Evolutionary conservation across 2,797 vertebrate genomes (phyloP).

Genomic region (Epinephelus malabaricus): DNA sequence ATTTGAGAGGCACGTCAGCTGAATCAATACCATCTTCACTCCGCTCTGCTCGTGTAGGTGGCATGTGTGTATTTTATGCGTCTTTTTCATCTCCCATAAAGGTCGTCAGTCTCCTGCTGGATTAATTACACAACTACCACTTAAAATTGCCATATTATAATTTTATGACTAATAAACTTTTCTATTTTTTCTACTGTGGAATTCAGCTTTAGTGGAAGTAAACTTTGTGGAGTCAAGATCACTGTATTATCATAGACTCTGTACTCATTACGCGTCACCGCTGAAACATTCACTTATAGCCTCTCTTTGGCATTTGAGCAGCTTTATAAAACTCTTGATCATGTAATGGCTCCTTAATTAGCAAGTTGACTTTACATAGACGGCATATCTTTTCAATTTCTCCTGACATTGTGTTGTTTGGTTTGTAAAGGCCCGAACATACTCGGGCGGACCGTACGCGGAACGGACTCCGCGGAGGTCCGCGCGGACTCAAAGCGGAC

Average conservation of each 20-base stretch:
- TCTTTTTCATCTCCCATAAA: slow-evolving; percentile 55
- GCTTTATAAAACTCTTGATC: too few relatives aligned
- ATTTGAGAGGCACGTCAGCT: slow-evolving; percentile 7
- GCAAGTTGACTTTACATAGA: too few relatives aligned
- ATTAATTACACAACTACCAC: not conserved
- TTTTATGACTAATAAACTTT: slow-evolving; percentile 15
- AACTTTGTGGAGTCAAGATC: slow-evolving; percentile 12
- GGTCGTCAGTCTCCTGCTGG: slow-evolving; percentile 25
- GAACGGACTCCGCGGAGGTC: too few relatives aligned
- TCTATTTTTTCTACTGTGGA: not conserved
- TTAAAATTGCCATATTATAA: not conserved
- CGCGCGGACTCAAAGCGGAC: too few relatives aligned
- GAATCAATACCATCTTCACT: slow-evolving; percentile 13
- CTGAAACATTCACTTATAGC: too few relatives aligned
- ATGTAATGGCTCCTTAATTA: too few relatives aligned
- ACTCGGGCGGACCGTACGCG: too few relatives aligned
- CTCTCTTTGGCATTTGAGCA: too few relatives aligned
- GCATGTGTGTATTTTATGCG: slow-evolving; percentile 17
- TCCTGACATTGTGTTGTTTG: too few relatives aligned
- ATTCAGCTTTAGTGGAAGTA: slow-evolving; percentile 18
- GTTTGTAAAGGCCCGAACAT: too few relatives aligned
- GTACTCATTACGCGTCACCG: too few relatives aligned
- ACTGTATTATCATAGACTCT: not conserved
- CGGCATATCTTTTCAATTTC: too few relatives aligned
- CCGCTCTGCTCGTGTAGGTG: slow-evolving; percentile 27